Base-by-base conservation (phyloP, 2,113 vertebrate genomes). In the Epinephelus lanceolatus region DNA sequence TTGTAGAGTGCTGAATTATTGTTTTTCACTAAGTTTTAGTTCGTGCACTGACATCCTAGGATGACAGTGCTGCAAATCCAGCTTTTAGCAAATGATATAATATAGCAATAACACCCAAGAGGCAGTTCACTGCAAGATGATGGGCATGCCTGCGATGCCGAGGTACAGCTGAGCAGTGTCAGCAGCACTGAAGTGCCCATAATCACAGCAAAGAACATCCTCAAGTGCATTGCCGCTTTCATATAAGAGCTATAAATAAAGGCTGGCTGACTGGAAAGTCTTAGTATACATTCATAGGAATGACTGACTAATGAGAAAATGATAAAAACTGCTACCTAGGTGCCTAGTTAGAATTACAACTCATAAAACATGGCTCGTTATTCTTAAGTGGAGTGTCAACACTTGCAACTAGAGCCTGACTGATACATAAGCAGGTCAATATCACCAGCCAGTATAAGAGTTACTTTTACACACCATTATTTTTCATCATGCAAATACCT, bases 121-220 rank as follows among this genome's bases (percentile, higher is more conserved):
- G 59, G 62, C 80, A 37, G 71, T 69, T 70, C 55, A 21, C 66
- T 63, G 2, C 27, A 65, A 68, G 27, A 74, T 87, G 79, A 86
- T 75, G 78, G 67, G 60, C 49, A 68, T 68, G 52, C 13, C 21
- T 10, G 52, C 3, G 4, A 66, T 70, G 51, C 68, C 60, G 70
- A 87, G 51, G 60, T 78, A 83, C 56, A 72, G 81, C 81, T 3
- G 63, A 84, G 83, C 71, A 33, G 73, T n/a, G 72, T 87, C 79
- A 78, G 86, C 78, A 73, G 72, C 84, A 49, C 42, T 81, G 67
- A 59, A 68, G 56, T 53, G 62, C 51, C 63, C 63, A 55, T 86
- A 83, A 88, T 86, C 75, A 49, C 60, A 57, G 52, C 12, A 27
- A 76, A 71, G 71, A 81, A 40, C 63, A 73, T 27, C 56, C 74